Conservation (phyloP, 1,140 invertebrate species). For the Dicyema japonicum region DNA sequence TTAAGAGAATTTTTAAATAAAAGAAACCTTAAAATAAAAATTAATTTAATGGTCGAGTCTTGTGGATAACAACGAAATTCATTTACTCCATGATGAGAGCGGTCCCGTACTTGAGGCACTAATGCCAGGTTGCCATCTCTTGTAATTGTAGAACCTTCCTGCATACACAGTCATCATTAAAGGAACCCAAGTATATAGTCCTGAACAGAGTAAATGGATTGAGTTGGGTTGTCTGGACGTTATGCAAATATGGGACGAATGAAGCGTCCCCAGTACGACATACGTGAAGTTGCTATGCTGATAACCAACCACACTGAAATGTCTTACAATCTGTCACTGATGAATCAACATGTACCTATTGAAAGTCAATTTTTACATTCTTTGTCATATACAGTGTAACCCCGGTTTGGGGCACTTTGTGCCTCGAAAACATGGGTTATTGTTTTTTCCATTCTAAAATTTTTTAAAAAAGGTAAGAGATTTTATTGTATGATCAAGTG, state of each 20-base stretch:
- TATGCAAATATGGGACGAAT: conserved; percentile 79
- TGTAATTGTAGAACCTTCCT: conserved; percentile 75
- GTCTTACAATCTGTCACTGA: conserved; percentile 76
- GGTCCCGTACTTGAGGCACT: conserved; percentile 81
- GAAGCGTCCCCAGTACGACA: conserved; percentile 86
- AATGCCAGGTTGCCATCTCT: too few relatives aligned
- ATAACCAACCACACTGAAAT: conserved; percentile 94
- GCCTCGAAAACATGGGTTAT: too few relatives aligned
- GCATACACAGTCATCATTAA: conserved; percentile 98
- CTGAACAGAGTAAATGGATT: conserved; percentile 86
- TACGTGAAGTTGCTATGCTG: conserved; percentile 83
- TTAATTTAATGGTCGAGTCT: too few relatives aligned
- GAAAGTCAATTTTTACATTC: conserved; percentile 31
- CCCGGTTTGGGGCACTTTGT: too few relatives aligned
- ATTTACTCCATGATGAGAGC: conserved; percentile 80
- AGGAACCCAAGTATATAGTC: conserved; percentile 87
- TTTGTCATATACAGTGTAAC: too few relatives aligned
- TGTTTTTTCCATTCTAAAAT: too few relatives aligned
- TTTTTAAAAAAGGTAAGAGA: too few relatives aligned
- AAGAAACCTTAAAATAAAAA: too few relatives aligned
- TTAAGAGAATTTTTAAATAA: too few relatives aligned
- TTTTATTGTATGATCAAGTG: too few relatives aligned
- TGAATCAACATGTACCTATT: conserved; percentile 57
- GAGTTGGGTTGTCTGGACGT: conserved; percentile 83
- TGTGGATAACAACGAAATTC: too few relatives aligned